Evolutionary conservation across 2,797 vertebrate genomes (phyloP).

Genomic region (Cheirogaleus major): DNA sequence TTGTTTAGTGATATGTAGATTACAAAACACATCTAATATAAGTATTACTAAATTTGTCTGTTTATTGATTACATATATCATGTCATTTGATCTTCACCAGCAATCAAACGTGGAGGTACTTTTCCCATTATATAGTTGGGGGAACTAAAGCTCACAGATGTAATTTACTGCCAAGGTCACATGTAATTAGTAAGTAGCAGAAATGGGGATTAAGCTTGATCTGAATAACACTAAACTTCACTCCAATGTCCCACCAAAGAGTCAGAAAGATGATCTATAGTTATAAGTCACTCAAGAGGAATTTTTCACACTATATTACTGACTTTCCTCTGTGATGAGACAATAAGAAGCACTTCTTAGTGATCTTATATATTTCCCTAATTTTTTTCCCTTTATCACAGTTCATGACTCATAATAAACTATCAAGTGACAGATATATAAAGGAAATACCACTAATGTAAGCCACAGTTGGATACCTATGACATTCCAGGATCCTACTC

Average conservation of each 20-base stretch:
- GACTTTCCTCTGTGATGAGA: background rate
- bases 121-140: background rate
- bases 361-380: background rate
- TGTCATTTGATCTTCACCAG: background rate
- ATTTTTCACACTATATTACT: background rate
- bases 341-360: background rate
- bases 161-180: background rate
- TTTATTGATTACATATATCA: background rate
- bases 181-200: background rate
- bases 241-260: background rate
- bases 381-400: background rate
- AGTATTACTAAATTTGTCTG: background rate
- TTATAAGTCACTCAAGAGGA: background rate
- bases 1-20: background rate
- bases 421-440: background rate
- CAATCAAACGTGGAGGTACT: background rate
- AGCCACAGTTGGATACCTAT: background rate
- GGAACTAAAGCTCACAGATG: background rate
- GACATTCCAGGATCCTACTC: background rate
- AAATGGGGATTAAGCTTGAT: background rate
- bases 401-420: background rate
- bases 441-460: background rate
- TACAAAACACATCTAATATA: background rate
- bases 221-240: background rate
- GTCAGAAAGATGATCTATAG: background rate